Conservation (phyloP, 2,797 vertebrate genomes). For the Tadarida brasiliensis region DNA sequence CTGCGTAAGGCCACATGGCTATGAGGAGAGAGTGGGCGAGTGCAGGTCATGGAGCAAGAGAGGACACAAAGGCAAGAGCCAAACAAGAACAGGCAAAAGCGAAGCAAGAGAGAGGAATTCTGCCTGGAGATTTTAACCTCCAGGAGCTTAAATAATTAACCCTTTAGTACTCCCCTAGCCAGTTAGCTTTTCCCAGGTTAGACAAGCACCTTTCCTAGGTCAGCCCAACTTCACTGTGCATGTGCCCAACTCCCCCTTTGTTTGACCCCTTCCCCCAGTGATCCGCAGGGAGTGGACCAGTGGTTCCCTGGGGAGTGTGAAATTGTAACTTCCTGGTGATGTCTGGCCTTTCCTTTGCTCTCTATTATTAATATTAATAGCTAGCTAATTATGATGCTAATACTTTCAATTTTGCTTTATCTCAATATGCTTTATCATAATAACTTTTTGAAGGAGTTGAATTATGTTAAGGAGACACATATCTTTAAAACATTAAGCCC, state of each 20-base stretch:
- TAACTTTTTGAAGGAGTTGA: background rate
- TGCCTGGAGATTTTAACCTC: background rate
- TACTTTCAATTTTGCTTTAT: background rate
- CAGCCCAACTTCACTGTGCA: background rate
- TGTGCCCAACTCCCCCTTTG: background rate
- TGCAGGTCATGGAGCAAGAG: background rate
- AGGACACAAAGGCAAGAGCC: background rate
- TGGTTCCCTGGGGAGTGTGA: background rate
- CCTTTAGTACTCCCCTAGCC: background rate
- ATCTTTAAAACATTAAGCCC: background rate
- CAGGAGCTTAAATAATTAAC: background rate
- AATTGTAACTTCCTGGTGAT: background rate
- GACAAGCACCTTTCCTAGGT: background rate
- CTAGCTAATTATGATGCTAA: background rate
- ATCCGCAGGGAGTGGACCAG: background rate
- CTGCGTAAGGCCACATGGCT: background rate
- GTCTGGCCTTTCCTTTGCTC: background rate
- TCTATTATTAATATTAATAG: background rate
- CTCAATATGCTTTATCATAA: background rate
- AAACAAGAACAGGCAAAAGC: background rate
- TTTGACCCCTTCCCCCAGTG: background rate
- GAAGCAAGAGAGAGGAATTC: background rate
- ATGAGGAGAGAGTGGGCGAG: background rate
- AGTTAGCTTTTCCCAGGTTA: background rate
- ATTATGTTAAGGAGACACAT: background rate